phyloP scores from a whole-genome alignment of 2,797 vertebrate genomes.

The Austrolebias charrua region DNA sequence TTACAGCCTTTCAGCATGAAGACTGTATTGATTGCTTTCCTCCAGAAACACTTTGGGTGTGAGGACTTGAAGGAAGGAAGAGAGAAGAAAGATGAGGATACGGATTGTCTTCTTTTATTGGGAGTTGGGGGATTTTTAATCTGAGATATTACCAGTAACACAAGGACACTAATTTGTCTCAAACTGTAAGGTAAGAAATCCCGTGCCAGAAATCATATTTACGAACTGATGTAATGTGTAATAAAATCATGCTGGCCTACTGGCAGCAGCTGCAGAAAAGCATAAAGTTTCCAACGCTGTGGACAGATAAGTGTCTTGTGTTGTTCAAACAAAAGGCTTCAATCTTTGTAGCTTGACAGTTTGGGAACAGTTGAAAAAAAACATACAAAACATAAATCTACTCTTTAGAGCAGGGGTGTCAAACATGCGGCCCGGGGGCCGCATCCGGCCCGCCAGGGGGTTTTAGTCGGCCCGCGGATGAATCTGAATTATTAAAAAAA shows the following conservation, averaged over 20 bases:
- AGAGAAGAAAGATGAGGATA: slow-evolving; percentile 19
- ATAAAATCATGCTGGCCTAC: neutral
- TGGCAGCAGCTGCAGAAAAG: neutral
- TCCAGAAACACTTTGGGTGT: slow-evolving; percentile 66
- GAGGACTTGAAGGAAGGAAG: slow-evolving; percentile 41
- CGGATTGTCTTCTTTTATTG: slow-evolving; percentile 45
- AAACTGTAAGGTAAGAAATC: neutral
- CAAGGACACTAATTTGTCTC: slow-evolving; percentile 36
- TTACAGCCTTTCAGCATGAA: slow-evolving; percentile 70
- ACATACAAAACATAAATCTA: neutral
- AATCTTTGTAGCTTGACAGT: slow-evolving; percentile 38
- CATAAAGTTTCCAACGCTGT: neutral
- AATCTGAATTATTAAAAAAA: no score
- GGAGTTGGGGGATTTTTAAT: slow-evolving; percentile 47
- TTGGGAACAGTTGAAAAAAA: slow-evolving; percentile 28
- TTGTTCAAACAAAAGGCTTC: slow-evolving; percentile 37
- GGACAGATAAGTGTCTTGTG: slow-evolving; percentile 11
- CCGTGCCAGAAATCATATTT: slow-evolving; percentile 20
- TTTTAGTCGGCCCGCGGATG: no score
- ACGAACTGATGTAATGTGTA: slow-evolving; percentile 6
- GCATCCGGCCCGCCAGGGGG: no score
- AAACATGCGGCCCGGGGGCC: no score
- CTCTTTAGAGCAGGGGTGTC: slow-evolving; percentile 23
- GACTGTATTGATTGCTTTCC: slow-evolving; percentile 71
- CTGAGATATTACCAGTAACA: slow-evolving; percentile 30